Conservation (phyloP, 2,888 invertebrate species). For the Seira musarum region DNA sequence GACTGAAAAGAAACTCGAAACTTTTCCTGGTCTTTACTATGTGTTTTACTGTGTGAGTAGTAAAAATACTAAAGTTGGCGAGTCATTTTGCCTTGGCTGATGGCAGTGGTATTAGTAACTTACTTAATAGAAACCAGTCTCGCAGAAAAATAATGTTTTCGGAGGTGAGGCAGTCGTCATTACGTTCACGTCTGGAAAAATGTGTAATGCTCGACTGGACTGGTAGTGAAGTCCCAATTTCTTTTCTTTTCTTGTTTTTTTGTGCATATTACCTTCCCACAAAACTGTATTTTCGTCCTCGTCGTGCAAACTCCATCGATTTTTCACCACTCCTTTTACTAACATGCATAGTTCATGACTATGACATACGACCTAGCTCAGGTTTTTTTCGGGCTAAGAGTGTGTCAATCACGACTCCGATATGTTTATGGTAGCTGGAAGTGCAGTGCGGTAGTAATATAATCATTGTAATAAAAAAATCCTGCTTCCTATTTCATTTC, state of each 20-base stretch:
- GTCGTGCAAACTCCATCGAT: background rate
- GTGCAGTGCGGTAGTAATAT: constrained; percentile 3
- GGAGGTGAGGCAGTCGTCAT: background rate
- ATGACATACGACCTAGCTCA: too few relatives aligned
- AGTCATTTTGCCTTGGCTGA: background rate
- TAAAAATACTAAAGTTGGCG: background rate
- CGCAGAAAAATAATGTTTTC: too few relatives aligned
- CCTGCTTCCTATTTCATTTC: background rate
- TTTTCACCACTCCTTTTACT: background rate
- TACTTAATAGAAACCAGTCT: too few relatives aligned
- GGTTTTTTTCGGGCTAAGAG: background rate
- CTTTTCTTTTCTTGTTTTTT: too few relatives aligned
- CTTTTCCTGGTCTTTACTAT: background rate
- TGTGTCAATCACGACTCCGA: background rate
- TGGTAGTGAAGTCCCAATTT: too few relatives aligned
- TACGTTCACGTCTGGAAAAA: background rate
- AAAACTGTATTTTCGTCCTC: too few relatives aligned
- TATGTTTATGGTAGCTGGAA: background rate
- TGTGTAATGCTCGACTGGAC: background rate
- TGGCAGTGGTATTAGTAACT: background rate
- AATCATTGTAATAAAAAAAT: constrained; percentile 6
- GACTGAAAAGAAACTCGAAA: background rate
- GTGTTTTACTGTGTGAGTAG: background rate
- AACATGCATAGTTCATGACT: too few relatives aligned
- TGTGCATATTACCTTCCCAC: too few relatives aligned